phyloP scores from a whole-genome alignment of 2,113 vertebrate species.

The Setophaga coronata region DNA sequence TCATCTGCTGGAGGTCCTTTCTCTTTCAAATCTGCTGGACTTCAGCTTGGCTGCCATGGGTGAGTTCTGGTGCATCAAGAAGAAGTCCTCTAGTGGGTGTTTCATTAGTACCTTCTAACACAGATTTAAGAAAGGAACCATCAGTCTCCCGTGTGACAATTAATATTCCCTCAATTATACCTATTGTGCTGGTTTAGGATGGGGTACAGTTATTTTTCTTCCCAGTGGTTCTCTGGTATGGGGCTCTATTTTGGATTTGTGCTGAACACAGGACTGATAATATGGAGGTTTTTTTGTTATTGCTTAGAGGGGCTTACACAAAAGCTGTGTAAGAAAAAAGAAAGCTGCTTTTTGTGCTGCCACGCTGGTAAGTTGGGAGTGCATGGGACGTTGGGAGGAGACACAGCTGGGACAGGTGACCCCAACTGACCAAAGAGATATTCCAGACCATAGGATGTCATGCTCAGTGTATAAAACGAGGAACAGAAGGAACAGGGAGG shows the following conservation, averaged over 20 bases:
- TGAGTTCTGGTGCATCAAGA: background rate
- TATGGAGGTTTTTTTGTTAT: background rate
- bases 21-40: background rate
- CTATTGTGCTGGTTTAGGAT: background rate
- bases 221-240: background rate
- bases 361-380: accelerated
- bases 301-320: background rate
- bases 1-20: background rate
- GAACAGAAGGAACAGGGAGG: background rate
- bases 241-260: background rate
- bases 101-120: background rate
- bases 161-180: background rate
- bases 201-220: background rate
- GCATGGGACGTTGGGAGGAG: background rate
- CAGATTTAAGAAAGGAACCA: background rate
- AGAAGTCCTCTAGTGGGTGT: background rate
- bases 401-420: background rate
- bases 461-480: background rate
- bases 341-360: background rate
- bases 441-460: background rate
- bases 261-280: background rate
- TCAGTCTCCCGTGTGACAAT: background rate
- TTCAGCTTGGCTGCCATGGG: background rate
- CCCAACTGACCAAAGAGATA: background rate
- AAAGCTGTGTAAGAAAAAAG: too few species aligned